phyloP scores from a whole-genome alignment of 2,888 invertebrate species.

The Tetranychus piercei region DNA sequence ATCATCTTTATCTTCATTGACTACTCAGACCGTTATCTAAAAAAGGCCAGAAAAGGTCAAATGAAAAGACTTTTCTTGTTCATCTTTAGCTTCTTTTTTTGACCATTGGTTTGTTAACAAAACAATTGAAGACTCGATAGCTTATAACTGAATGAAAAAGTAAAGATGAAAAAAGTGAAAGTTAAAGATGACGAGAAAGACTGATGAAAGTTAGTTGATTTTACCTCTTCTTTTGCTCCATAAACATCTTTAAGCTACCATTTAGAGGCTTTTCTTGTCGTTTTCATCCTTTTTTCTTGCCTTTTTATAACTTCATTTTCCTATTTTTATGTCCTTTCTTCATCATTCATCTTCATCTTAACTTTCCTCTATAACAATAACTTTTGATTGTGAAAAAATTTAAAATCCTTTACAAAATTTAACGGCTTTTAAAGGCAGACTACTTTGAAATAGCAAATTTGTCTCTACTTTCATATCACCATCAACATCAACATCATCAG shows the following conservation, averaged over 20 bases:
- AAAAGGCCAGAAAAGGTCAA: neutral
- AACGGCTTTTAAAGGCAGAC: too few relatives aligned
- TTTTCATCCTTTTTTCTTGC: neutral
- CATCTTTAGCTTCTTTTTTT: neutral
- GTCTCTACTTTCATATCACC: too few relatives aligned
- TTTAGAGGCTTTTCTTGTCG: neutral
- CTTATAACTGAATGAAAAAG: neutral
- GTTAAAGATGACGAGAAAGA: neutral
- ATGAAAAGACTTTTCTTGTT: neutral
- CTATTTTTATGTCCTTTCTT: neutral
- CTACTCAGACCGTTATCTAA: neutral
- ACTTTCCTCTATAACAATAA: neutral
- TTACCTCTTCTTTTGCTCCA: neutral
- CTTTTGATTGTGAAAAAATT: neutral
- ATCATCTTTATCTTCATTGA: conserved; percentile 3
- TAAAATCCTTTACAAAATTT: neutral
- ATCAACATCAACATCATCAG: neutral
- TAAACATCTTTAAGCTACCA: neutral
- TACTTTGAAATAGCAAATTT: too few relatives aligned
- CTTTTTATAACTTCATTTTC: neutral
- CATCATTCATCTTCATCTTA: neutral
- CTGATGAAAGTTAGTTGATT: neutral
- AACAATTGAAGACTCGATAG: neutral
- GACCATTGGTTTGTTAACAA: neutral
- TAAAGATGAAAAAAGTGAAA: too few relatives aligned